Evolutionary conservation across 2,888 invertebrate species (phyloP).

Genomic region (Macrophya alboannulata): DNA sequence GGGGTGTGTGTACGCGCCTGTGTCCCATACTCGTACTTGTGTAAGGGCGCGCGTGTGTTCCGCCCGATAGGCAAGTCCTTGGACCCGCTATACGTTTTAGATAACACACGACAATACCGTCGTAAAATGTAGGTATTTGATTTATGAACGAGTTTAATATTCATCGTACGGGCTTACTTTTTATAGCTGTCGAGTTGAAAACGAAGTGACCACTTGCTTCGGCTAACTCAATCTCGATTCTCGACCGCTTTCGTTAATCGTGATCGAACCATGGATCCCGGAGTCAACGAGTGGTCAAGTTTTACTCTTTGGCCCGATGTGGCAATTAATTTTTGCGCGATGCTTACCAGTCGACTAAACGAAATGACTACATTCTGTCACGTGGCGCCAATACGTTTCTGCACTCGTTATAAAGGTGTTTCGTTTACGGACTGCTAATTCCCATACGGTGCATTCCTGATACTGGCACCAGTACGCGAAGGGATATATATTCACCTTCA

Average conservation of each 20-base stretch:
- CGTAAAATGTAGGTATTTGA: conserved; percentile 50
- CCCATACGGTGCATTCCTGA: conserved; percentile 29
- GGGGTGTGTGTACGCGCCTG: conserved; percentile 55
- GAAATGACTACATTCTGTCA: conserved; percentile 37
- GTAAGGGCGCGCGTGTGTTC: conserved; percentile 51
- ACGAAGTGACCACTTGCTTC: conserved; percentile 42
- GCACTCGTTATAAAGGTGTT: conserved; percentile 32
- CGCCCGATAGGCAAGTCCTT: conserved; percentile 60
- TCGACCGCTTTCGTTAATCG: conserved; percentile 45
- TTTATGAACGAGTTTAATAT: conserved; percentile 47
- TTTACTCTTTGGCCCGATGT: not conserved
- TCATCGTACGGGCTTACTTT: conserved; percentile 53
- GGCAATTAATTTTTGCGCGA: conserved; percentile 28
- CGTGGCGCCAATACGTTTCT: conserved; percentile 31
- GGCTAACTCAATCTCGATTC: conserved; percentile 34
- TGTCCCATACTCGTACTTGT: conserved; percentile 47
- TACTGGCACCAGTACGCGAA: not conserved
- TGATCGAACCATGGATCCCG: conserved; percentile 60
- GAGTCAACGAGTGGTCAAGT: not conserved
- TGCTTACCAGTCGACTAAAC: not conserved
- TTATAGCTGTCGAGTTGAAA: conserved; percentile 29
- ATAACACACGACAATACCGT: conserved; percentile 56
- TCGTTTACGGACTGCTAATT: conserved; percentile 2
- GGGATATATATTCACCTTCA: conserved; percentile 4
- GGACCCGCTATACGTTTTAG: conserved; percentile 57